A percentile compares a stretch with the other conserved stretches of the same genome.
phyloP scores from a whole-genome alignment of 37 sponge, comb jelly and placozoan genomes.

The Hexactinellida sp. region DNA sequence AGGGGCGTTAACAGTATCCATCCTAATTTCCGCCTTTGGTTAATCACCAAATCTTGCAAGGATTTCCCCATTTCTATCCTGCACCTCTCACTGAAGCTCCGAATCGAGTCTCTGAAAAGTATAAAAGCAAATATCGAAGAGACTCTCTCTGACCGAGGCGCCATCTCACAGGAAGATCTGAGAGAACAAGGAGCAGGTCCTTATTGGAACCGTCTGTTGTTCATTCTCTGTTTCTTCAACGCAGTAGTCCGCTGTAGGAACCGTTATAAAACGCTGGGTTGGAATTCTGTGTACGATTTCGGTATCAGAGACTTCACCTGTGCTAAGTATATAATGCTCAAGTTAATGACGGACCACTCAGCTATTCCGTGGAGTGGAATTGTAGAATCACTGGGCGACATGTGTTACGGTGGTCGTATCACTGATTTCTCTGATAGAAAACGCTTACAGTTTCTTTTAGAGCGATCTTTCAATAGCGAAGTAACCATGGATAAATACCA shows the following conservation, averaged over 20 bases:
- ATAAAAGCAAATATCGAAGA: neutral
- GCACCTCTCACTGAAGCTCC: neutral
- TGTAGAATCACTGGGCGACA: neutral
- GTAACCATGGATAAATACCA: neutral
- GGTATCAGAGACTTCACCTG: neutral
- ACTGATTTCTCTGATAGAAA: neutral
- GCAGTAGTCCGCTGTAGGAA: neutral
- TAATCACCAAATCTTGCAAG: neutral
- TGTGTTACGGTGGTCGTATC: neutral
- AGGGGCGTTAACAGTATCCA: neutral
- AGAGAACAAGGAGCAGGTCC: neutral
- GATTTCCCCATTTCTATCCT: neutral
- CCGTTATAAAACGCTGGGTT: neutral
- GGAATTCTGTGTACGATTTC: neutral
- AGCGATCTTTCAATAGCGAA: neutral
- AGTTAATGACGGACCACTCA: neutral
- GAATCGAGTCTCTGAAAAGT: conserved; percentile 3
- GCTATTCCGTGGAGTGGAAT: neutral
- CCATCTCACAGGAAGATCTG: neutral
- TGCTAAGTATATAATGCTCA: neutral
- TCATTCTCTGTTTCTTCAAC: conserved; percentile 1
- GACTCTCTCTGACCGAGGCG: neutral
- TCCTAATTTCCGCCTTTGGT: neutral
- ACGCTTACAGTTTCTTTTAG: neutral
- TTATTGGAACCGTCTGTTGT: neutral